Evolutionary conservation across 2,888 invertebrate genomes (phyloP).

Genomic region (Norana najaformis): DNA sequence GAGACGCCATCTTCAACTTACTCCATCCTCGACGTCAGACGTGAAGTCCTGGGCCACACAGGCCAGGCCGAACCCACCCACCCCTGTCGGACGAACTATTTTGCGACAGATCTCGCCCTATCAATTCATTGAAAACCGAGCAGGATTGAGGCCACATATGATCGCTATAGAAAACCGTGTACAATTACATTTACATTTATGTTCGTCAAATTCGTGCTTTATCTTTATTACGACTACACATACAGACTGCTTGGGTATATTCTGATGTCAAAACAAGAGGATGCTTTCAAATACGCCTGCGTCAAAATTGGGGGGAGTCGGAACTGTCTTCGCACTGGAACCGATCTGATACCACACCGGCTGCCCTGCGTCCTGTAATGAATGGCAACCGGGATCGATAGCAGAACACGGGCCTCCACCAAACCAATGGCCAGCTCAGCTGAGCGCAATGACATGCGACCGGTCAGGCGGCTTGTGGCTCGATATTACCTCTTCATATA

Average conservation of each 20-base stretch:
- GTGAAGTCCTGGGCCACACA: too few relatives aligned
- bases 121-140: too few relatives aligned
- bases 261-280: neutral
- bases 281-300: neutral
- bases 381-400: neutral
- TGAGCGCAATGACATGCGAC: neutral
- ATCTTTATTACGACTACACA: too few relatives aligned
- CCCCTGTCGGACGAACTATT: too few relatives aligned
- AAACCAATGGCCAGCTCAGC: neutral
- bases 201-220: too few relatives aligned
- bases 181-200: too few relatives aligned
- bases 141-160: too few relatives aligned
- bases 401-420: neutral
- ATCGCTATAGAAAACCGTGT: too few relatives aligned
- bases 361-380: neutral
- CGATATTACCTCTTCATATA: neutral
- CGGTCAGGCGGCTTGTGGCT: neutral
- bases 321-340: neutral
- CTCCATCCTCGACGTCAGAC: too few relatives aligned
- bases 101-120: too few relatives aligned
- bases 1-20: too few relatives aligned
- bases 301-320: neutral
- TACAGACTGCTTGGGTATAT: neutral
- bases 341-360: neutral
- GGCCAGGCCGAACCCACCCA: too few relatives aligned